Evolutionary conservation across 2,888 invertebrate genomes (phyloP).

Genomic region (Allacma fusca): DNA sequence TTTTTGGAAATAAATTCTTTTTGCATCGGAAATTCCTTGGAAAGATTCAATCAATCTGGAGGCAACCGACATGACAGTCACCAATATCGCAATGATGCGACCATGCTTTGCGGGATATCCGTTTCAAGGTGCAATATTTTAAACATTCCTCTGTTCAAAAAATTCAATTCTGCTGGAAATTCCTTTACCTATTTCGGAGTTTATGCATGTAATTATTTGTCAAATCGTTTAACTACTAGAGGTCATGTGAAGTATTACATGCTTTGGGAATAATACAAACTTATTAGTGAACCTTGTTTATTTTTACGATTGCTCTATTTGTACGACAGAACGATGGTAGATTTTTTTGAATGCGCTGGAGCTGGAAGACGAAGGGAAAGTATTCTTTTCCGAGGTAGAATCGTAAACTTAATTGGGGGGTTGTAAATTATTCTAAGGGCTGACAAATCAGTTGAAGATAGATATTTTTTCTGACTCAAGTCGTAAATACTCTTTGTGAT

Average conservation of each 20-base stretch:
- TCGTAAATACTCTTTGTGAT: conserved; percentile 22
- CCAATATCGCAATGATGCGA: conserved; percentile 67
- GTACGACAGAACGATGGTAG: conserved; percentile 1
- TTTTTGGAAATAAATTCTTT: background rate
- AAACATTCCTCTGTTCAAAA: background rate
- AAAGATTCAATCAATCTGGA: conserved; percentile 56
- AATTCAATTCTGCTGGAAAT: background rate
- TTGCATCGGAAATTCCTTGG: background rate
- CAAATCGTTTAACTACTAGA: background rate
- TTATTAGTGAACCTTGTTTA: conserved; percentile 24
- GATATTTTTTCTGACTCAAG: conserved; percentile 14
- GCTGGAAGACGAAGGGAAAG: background rate
- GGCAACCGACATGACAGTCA: conserved; percentile 67
- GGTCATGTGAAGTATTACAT: conserved; percentile 30
- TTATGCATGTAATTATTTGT: too few species aligned
- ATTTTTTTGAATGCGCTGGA: background rate
- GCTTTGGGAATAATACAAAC: conserved; percentile 12
- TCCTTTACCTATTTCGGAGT: too few species aligned
- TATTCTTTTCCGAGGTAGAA: conserved; percentile 20
- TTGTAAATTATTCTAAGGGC: conserved; percentile 44
- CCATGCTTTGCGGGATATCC: conserved; percentile 68
- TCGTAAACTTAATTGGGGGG: conserved; percentile 41
- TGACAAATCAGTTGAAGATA: conserved; percentile 36
- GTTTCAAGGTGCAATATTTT: conserved; percentile 67
- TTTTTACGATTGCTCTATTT: conserved; percentile 32